These are phyloP conservation scores for Oryctolagus cuniculus DNA, from an alignment of 2,113 vertebrate genomes.

Conservation along the genomic window DNA sequence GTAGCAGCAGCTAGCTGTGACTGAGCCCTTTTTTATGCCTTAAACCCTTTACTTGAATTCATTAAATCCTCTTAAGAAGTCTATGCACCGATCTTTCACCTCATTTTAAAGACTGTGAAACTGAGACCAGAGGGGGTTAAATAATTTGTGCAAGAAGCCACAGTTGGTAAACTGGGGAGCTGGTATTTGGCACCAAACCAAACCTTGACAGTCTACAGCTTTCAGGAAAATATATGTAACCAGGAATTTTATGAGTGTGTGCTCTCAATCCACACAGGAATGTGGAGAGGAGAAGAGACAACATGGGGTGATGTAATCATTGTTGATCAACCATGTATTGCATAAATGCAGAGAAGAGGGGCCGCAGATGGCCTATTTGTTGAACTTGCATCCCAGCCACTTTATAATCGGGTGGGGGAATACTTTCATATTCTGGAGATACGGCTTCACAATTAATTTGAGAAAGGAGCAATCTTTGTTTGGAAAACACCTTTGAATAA, in stretches of 20 bases:
- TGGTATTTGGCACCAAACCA: neutral
- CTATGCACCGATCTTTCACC: neutral
- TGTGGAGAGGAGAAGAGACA: neutral
- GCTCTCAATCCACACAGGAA: neutral
- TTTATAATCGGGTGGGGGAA: neutral
- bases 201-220: neutral
- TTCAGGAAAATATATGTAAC: neutral
- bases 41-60: neutral
- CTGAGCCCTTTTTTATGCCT: neutral
- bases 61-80: neutral
- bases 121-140: neutral
- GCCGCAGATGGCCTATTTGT: neutral
- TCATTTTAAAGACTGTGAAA: neutral
- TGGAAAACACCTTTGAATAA: neutral
- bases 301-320: neutral
- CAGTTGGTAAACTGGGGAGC: neutral
- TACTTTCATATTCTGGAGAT: neutral
- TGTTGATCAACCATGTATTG: slow-evolving; percentile 7
- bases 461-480: neutral
- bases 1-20: neutral
- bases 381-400: neutral
- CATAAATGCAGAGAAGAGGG: neutral
- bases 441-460: neutral
- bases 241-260: neutral
- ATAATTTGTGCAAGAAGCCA: neutral